phyloP scores from a whole-genome alignment of 2,888 invertebrate species.

The Dynastes maya region DNA sequence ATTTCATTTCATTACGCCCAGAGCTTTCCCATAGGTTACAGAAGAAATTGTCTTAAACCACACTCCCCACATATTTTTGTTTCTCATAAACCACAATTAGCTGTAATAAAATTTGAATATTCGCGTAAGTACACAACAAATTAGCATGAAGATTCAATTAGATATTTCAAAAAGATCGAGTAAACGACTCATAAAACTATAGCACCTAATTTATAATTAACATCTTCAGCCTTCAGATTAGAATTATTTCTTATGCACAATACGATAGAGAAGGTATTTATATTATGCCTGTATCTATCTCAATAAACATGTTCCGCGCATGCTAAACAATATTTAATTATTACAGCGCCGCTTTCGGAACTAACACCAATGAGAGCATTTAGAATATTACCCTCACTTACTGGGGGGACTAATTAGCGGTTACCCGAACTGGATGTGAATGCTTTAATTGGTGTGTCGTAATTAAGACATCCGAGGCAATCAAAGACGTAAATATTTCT shows the following conservation, averaged over 20 bases:
- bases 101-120: constrained; percentile 25
- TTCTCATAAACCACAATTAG: constrained; percentile 4
- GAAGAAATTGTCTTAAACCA: constrained; percentile 60
- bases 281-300: background rate
- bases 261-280: background rate
- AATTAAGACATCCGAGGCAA: constrained; percentile 30
- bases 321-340: constrained; percentile 8
- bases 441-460: constrained; percentile 23
- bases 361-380: background rate
- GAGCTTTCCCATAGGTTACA: background rate
- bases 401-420: constrained; percentile 2
- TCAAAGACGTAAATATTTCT: background rate
- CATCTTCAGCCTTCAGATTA: constrained; percentile 6
- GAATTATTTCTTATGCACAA: background rate
- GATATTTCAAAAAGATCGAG: no score
- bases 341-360: background rate
- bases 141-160: background rate
- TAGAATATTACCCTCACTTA: constrained; percentile 4
- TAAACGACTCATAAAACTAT: background rate
- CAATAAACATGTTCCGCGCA: background rate
- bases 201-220: constrained; percentile 1
- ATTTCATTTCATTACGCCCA: no score
- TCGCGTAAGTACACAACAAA: background rate
- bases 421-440: constrained; percentile 13
- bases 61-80: constrained; percentile 53